Evolutionary conservation across 2,888 invertebrate genomes (phyloP), one percentile per base, ranked within the genome.

Genomic region (Drosophila acutilabella): DNA sequence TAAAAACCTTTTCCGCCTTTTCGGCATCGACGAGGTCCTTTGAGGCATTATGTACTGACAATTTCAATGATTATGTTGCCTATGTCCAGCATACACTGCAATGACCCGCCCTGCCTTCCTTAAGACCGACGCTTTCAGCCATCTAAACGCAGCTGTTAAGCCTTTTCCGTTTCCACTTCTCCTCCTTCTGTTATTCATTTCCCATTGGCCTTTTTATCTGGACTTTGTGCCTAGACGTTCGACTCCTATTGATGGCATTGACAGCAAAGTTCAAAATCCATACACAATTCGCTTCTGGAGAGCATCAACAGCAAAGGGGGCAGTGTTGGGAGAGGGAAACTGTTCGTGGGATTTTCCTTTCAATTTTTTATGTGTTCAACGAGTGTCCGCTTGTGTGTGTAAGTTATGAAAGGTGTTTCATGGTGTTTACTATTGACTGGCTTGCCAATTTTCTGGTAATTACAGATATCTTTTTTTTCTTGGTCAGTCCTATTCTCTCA

Each of bases 41-140:
- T 81, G 84, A 83, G 81, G 83, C 87, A 85, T 85, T 88, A 85
- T 88, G 85, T 86, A 85, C 85, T 86, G 81, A 88, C 85, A 85
- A 85, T 85, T 85, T 85, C 81, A 88, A 88, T 85, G 85, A 85
- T 85, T 88, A 85, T 88, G 74, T 78, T 69, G 89, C 85, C 78
- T 80, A 84, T 64, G 88, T 74, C 80, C 75, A 84, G 79, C 54
- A 33, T 48, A 51, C 58, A 14, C 44, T 48, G 38, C 56, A 42
- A 59, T 51, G 36, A 8, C 53, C 44, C 14, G 23, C 11, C 20
- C 4, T 7, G 4, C 8, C n/a, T 11, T 8, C 38, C 20, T 20
- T 26, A 50, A 30, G 47, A 41, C 53, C 67, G 41, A 64, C 48
- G 65, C 68, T 69, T 64, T 61, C 68, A 77, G 79, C 67, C 66